Percentiles rank a stretch among this genome's conserved stretches.
These are phyloP conservation scores for Avahi laniger DNA, from an alignment of 2,797 vertebrate species.

Conservation along the genomic window DNA sequence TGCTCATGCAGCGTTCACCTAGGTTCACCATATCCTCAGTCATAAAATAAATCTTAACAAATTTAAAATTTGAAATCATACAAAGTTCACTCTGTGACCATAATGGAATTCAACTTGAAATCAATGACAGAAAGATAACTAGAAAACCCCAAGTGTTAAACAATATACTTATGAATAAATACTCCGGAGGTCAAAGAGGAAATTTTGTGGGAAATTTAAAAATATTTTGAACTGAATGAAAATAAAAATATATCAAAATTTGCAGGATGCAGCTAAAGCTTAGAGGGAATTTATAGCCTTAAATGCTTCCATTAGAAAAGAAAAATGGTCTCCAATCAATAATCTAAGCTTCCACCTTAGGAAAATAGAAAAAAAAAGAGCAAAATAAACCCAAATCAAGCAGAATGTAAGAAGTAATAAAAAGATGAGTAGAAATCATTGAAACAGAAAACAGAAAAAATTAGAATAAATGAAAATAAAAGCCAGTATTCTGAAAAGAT, in stretches of 20 bases:
- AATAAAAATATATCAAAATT: background rate
- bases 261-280: background rate
- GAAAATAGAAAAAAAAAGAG: background rate
- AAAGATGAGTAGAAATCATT: background rate
- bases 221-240: conserved; percentile 10
- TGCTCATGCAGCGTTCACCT: background rate
- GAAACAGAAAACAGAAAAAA: background rate
- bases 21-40: background rate
- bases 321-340: background rate
- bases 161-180: background rate
- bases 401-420: background rate
- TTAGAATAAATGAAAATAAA: background rate
- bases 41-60: conserved; percentile 29
- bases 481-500: background rate
- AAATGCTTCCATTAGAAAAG: background rate
- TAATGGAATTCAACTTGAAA: conserved; percentile 29
- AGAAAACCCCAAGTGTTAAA: background rate
- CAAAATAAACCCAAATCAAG: background rate
- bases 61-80: background rate
- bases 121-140: background rate
- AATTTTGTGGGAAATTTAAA: background rate
- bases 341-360: background rate
- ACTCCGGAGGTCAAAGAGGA: background rate
- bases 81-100: background rate
- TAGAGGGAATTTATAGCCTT: background rate